These are phyloP conservation scores for Tinea trinotella DNA, from an alignment of 2,888 invertebrate genomes.

Conservation along the genomic window DNA sequence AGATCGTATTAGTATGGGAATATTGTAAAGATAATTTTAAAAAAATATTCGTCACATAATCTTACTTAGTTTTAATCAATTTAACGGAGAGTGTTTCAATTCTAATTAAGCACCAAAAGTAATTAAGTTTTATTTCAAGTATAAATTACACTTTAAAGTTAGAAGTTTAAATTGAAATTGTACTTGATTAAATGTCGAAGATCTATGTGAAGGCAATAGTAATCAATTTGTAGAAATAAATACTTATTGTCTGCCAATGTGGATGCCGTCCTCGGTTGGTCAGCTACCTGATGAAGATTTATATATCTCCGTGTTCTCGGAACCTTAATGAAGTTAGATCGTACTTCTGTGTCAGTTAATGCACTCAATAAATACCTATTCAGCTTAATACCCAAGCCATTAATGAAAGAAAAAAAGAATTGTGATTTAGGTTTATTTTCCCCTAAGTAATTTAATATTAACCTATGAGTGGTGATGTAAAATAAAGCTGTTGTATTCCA, in stretches of 20 bases:
- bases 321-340: conserved; percentile 46
- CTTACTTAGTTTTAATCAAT: no score
- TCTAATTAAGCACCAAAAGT: neutral
- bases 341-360: conserved; percentile 35
- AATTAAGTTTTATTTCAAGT: neutral
- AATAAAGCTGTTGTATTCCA: neutral
- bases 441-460: no score
- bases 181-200: conserved; percentile 1
- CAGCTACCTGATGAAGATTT: conserved; percentile 37
- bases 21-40: no score
- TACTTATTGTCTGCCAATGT: conserved; percentile 18
- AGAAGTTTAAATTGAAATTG: neutral
- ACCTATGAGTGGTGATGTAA: no score
- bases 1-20: no score
- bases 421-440: conserved; percentile 1
- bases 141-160: neutral
- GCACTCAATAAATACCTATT: conserved; percentile 38
- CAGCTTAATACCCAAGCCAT: conserved; percentile 23
- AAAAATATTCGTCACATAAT: no score
- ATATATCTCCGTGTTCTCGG: conserved; percentile 31
- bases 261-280: conserved; percentile 10
- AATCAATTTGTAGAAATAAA: conserved; percentile 18
- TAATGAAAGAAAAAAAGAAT: conserved; percentile 1
- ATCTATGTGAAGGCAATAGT: conserved; percentile 6
- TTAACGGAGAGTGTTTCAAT: no score